phyloP scores from a whole-genome alignment of 2,113 vertebrate species.

The Ceratotherium simum region DNA sequence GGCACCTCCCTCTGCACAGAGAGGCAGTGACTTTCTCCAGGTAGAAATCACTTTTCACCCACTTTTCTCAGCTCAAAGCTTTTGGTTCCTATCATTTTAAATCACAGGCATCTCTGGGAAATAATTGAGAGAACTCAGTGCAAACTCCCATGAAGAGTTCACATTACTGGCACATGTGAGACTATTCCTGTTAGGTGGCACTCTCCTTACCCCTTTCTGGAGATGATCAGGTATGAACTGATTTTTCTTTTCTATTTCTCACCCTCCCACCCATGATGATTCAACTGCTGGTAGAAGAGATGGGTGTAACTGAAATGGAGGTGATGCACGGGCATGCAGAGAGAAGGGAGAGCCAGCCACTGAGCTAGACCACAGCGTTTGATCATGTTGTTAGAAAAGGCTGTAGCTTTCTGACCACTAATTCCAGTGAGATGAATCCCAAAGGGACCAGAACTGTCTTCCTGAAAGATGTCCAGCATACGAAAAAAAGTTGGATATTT shows the following conservation, averaged over 20 bases:
- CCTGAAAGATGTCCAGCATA: background rate
- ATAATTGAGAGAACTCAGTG: background rate
- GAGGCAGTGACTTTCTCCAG: background rate
- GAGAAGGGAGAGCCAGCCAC: background rate
- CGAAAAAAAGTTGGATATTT: background rate
- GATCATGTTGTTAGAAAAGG: background rate
- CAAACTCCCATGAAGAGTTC: background rate
- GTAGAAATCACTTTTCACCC: background rate
- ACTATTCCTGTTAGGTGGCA: background rate
- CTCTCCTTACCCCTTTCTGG: background rate
- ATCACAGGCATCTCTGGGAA: background rate
- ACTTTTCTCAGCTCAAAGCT: background rate
- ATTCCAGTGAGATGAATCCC: background rate
- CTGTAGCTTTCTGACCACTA: background rate
- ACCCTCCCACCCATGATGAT: background rate
- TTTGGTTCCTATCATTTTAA: slow-evolving; percentile 21
- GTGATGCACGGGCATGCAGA: background rate
- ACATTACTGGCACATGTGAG: background rate
- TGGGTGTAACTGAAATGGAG: background rate
- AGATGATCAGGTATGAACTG: background rate
- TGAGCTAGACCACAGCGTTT: background rate
- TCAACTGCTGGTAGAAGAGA: background rate
- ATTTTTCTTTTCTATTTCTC: background rate
- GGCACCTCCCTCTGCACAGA: background rate
- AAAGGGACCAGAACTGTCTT: background rate